Conservation (phyloP, 2,888 invertebrate species). For the Cephus spinipes region DNA sequence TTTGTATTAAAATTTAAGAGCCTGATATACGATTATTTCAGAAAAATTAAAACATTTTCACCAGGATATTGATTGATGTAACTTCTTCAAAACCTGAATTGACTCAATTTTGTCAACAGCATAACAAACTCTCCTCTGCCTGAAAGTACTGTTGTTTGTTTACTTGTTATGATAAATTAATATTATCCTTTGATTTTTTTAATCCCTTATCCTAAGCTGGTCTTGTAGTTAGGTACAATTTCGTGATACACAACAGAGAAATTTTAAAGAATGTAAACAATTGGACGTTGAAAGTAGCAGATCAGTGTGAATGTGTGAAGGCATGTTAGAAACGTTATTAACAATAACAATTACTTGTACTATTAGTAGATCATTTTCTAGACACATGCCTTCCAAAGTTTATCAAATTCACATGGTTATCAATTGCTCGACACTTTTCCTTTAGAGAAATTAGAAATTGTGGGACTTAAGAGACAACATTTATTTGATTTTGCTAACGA, state of each 20-base stretch:
- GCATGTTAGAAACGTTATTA: not conserved
- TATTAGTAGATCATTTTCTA: not conserved
- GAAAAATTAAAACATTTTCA: not conserved
- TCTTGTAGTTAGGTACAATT: not conserved
- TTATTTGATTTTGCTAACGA: not conserved
- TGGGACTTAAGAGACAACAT: not conserved
- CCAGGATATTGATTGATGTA: not conserved
- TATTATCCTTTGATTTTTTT: not conserved
- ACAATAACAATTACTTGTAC: not conserved
- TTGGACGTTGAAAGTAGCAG: not conserved
- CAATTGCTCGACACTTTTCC: not conserved
- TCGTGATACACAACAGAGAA: not conserved
- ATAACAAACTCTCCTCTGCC: not conserved
- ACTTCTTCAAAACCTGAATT: not conserved
- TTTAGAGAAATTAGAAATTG: not conserved
- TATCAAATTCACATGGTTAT: not conserved
- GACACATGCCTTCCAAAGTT: not conserved
- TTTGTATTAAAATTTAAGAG: not conserved
- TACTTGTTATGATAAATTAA: not conserved
- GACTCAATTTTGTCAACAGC: not conserved
- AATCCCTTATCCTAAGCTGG: not conserved
- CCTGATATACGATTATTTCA: not conserved
- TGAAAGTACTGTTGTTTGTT: not conserved
- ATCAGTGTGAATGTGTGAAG: not conserved
- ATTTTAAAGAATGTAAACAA: not conserved